These are phyloP conservation scores for Perithous albicinctus DNA, from an alignment of 2,888 invertebrate species.

Conservation along the genomic window DNA sequence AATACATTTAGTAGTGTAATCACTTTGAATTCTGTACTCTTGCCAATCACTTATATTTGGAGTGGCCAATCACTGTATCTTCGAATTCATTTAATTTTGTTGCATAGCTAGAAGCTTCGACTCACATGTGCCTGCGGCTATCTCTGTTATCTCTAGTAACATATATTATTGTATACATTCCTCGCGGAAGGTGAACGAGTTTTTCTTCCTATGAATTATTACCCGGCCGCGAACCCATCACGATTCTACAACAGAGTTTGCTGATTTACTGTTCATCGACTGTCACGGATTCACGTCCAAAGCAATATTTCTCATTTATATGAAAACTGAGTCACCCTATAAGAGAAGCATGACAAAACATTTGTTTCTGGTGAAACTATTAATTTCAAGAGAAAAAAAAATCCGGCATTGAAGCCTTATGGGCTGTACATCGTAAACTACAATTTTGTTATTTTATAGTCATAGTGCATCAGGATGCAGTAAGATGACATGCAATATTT, in stretches of 20 bases:
- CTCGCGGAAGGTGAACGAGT: constrained; percentile 56
- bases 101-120: background rate
- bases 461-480: too few species aligned
- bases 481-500: too few species aligned
- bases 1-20: too few species aligned
- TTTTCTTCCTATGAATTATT: constrained; percentile 53
- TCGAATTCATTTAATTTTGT: background rate
- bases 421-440: too few species aligned
- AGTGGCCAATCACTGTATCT: constrained; percentile 7
- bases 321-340: too few species aligned
- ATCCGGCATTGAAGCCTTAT: too few species aligned
- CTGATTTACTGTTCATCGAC: constrained; percentile 17
- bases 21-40: background rate
- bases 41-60: background rate
- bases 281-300: background rate
- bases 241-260: constrained; percentile 28
- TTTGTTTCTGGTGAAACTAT: too few species aligned
- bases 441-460: too few species aligned
- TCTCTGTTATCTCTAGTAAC: background rate
- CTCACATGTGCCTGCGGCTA: constrained; percentile 1
- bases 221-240: constrained; percentile 42
- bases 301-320: background rate
- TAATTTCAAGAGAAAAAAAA: too few species aligned
- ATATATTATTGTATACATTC: constrained; percentile 32
- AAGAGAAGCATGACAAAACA: too few species aligned